Conservation (phyloP, 2,888 invertebrate species). For the Biston betularia region DNA sequence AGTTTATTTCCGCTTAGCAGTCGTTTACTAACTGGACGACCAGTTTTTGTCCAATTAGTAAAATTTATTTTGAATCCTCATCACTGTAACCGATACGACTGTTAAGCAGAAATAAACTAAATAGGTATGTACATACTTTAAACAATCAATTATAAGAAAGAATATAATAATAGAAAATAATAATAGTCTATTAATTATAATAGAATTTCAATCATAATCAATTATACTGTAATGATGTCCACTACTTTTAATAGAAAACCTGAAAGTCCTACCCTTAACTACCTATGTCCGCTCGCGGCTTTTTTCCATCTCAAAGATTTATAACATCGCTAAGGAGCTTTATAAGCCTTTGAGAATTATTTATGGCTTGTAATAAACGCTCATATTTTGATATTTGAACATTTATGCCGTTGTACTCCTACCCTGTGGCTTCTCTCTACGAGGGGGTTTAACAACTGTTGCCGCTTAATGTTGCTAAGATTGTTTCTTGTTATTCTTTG, state of each 20-base stretch:
- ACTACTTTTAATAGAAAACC: background rate
- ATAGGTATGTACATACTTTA: no score
- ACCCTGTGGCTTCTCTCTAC: constrained; percentile 37
- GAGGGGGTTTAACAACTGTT: constrained; percentile 43
- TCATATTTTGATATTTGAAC: constrained; percentile 49
- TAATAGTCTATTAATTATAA: no score
- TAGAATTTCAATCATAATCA: background rate
- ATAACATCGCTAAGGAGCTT: constrained; percentile 49
- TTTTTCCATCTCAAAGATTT: constrained; percentile 49
- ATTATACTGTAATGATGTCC: background rate
- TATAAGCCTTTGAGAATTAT: constrained; percentile 50
- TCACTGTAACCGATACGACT: no score
- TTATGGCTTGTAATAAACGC: constrained; percentile 50
- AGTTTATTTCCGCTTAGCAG: no score
- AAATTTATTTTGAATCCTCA: no score
- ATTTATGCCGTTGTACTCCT: constrained; percentile 38
- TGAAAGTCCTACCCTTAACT: constrained; percentile 11
- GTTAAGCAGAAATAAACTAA: no score
- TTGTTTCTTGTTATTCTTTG: constrained; percentile 36
- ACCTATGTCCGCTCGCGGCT: constrained; percentile 40
- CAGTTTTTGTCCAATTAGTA: no score
- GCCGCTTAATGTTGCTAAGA: constrained; percentile 31
- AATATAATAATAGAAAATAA: no score
- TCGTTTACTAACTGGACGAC: no score
- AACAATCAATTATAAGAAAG: no score